phyloP scores from a whole-genome alignment of 2,888 invertebrate species.

The Andrena trimmerana region DNA sequence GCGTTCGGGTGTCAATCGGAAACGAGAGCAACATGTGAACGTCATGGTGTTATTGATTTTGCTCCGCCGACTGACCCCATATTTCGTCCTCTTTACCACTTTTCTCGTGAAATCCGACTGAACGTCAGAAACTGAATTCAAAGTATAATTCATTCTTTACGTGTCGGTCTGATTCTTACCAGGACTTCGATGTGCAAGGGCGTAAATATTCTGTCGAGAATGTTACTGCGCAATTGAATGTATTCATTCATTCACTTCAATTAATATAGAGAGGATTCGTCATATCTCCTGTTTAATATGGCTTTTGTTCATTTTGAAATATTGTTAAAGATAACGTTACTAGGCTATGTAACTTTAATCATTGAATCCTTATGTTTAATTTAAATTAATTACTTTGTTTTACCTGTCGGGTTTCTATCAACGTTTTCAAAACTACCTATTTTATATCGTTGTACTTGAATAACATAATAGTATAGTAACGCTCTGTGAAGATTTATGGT shows the following conservation, averaged over 20 bases:
- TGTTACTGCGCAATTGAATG: too few relatives aligned
- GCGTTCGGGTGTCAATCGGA: constrained; percentile 59
- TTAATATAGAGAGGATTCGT: too few relatives aligned
- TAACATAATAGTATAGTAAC: not conserved
- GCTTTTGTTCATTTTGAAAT: not conserved
- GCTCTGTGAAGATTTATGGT: not conserved
- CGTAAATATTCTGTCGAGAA: not conserved
- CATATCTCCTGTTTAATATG: too few relatives aligned
- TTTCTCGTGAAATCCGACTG: constrained; percentile 10
- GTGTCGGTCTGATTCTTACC: not conserved
- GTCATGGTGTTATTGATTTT: constrained; percentile 75
- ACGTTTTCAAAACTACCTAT: not conserved
- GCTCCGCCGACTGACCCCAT: constrained; percentile 70
- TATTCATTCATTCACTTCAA: too few relatives aligned
- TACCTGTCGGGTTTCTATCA: not conserved
- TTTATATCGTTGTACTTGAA: not conserved
- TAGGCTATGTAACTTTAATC: too few relatives aligned
- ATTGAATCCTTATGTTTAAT: not conserved
- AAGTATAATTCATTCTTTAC: not conserved
- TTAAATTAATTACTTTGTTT: not conserved
- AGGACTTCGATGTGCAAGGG: not conserved
- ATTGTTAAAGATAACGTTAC: not conserved
- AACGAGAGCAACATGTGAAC: constrained; percentile 76
- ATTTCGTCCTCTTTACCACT: constrained; percentile 51
- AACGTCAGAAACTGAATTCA: constrained; percentile 6